Evolutionary conservation across 2,888 invertebrate genomes (phyloP).

Genomic region (Acleris literana): DNA sequence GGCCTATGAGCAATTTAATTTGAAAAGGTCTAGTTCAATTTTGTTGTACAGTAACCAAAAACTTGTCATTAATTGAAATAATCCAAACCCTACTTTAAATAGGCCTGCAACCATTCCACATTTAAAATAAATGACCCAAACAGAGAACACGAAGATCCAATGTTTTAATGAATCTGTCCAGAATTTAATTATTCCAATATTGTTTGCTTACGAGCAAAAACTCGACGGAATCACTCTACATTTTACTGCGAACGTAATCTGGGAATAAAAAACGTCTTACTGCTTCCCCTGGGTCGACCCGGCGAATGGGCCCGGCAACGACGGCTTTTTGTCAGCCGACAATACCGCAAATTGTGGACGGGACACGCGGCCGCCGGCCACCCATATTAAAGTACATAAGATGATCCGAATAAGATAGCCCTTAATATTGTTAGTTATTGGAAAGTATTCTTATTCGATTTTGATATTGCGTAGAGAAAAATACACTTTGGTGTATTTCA

Average conservation of each 20-base stretch:
- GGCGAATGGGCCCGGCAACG: slow-evolving; percentile 56
- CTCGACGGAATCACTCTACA: slow-evolving; percentile 63
- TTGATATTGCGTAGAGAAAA: too few relatives aligned
- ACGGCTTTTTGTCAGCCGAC: slow-evolving; percentile 65
- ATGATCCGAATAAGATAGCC: slow-evolving; percentile 6
- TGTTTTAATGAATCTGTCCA: slow-evolving; percentile 1
- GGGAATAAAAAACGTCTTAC: slow-evolving; percentile 62
- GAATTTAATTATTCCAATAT: slow-evolving; percentile 34
- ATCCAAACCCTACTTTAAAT: too few relatives aligned
- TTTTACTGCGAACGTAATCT: slow-evolving; percentile 67
- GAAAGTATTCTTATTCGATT: not conserved
- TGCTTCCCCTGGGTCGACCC: slow-evolving; percentile 51
- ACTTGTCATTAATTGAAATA: too few relatives aligned
- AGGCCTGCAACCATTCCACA: not conserved
- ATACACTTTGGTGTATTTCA: too few relatives aligned
- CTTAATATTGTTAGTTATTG: not conserved
- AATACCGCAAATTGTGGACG: slow-evolving; percentile 62
- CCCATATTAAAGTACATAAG: slow-evolving; percentile 10
- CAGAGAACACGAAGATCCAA: not conserved
- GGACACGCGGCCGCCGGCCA: slow-evolving; percentile 38
- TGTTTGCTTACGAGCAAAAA: slow-evolving; percentile 43
- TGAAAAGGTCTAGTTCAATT: too few relatives aligned
- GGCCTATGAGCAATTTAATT: not conserved
- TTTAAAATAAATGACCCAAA: not conserved
- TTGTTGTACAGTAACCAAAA: too few relatives aligned